Percentiles rank a stretch among this genome's conserved stretches.
Conservation (phyloP, 2,797 vertebrate species). For the Etheostoma nigrum region DNA sequence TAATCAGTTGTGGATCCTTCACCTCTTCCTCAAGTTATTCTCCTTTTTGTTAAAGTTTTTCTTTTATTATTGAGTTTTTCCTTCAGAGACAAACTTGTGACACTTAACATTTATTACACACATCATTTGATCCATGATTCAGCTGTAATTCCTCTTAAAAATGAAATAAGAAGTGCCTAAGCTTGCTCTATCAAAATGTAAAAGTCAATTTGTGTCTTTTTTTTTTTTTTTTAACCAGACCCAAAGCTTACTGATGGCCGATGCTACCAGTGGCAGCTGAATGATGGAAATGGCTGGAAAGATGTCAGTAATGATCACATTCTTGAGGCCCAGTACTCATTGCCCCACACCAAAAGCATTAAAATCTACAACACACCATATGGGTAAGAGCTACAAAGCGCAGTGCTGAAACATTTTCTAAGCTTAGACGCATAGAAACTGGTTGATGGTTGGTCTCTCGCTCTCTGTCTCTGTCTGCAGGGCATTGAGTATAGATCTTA, state of each 20-base stretch:
- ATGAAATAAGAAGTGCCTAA: not conserved
- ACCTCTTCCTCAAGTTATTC: not conserved
- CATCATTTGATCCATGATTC: not conserved
- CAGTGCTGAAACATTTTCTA: not conserved
- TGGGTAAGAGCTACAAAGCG: conserved; percentile 65
- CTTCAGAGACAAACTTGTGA: not conserved
- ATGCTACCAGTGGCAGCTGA: conserved; percentile 80
- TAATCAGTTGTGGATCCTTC: not conserved
- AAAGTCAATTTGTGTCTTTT: not conserved
- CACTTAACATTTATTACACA: not conserved
- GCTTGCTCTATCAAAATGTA: not conserved
- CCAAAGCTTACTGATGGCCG: conserved; percentile 50
- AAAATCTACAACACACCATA: conserved; percentile 78
- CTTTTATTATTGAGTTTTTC: not conserved
- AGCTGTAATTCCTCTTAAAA: not conserved
- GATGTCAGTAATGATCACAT: conserved; percentile 78
- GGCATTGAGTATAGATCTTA: conserved; percentile 74
- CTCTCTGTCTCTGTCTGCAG: conserved; percentile 46
- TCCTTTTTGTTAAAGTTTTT: not conserved
- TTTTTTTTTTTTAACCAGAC: conserved; percentile 40
- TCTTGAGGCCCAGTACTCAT: conserved; percentile 81
- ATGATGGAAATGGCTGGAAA: conserved; percentile 63
- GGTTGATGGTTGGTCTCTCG: not conserved
- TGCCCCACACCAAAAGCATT: conserved; percentile 76
- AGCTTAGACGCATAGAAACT: not conserved